Evolutionary conservation across 2,113 vertebrate species (phyloP).

Genomic region (Zeus faber): DNA sequence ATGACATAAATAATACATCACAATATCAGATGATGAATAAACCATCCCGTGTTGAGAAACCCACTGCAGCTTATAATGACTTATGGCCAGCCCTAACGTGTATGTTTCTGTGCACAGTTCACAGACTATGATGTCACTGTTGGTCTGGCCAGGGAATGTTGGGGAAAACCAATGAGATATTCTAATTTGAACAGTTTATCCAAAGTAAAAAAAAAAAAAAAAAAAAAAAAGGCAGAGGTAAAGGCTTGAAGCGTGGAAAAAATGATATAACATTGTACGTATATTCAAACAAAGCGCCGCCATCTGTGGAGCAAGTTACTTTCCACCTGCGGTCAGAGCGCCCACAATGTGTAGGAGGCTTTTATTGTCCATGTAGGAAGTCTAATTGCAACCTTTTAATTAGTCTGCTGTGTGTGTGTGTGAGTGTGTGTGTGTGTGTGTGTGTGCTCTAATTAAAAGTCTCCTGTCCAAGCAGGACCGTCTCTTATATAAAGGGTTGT

Average conservation of each 20-base stretch:
- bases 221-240: no score
- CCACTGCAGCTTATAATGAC: no score
- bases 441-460: conserved; percentile 38
- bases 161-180: no score
- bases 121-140: no score
- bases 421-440: conserved; percentile 26
- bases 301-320: neutral
- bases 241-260: neutral
- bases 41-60: no score
- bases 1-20: no score
- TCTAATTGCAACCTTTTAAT: conserved; percentile 37
- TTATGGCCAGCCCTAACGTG: no score
- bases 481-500: conserved; percentile 44
- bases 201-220: no score
- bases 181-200: no score
- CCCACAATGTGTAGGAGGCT: conserved; percentile 33
- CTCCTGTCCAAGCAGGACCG: conserved; percentile 33
- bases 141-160: no score
- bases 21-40: no score
- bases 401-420: conserved; percentile 15
- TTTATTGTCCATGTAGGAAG: conserved; percentile 41
- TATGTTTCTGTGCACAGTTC: no score
- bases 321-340: neutral
- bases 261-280: neutral
- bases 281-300: neutral